Evolutionary conservation across 37 sponge, comb jelly and placozoan genomes (phyloP).

Genomic region (Corticium candelabrum): DNA sequence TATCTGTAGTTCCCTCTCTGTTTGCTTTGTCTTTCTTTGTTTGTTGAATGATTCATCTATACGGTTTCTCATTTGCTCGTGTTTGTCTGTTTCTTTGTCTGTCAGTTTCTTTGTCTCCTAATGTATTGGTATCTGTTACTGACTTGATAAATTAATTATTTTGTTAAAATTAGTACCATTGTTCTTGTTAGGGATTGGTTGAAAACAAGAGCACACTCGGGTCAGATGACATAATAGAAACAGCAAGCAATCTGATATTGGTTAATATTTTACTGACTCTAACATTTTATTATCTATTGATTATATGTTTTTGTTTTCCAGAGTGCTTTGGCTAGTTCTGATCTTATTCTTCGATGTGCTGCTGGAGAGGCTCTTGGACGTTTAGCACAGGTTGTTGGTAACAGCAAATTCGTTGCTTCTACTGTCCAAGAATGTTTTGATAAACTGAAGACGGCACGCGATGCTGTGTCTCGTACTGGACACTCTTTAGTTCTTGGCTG

Average conservation of each 20-base stretch:
- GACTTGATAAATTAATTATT: neutral
- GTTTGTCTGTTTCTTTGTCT: too few relatives aligned
- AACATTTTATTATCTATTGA: neutral
- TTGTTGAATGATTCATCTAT: too few relatives aligned
- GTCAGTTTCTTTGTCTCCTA: too few relatives aligned
- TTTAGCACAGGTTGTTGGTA: slow-evolving; percentile 66
- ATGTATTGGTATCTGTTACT: neutral
- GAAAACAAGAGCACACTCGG: slow-evolving; percentile 15
- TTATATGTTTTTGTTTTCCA: slow-evolving; percentile 8
- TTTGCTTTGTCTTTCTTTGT: too few relatives aligned
- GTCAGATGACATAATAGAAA: neutral
- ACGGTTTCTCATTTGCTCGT: too few relatives aligned
- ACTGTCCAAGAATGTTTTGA: slow-evolving; percentile 77
- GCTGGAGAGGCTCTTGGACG: slow-evolving; percentile 88
- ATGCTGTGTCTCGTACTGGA: slow-evolving; percentile 61
- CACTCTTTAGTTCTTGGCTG: slow-evolving; percentile 87
- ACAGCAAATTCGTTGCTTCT: slow-evolving; percentile 59
- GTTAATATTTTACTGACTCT: neutral
- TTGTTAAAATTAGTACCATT: neutral
- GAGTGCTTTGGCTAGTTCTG: slow-evolving; percentile 70
- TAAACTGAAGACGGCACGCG: slow-evolving; percentile 38
- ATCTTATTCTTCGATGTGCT: slow-evolving; percentile 78
- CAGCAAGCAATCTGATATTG: neutral
- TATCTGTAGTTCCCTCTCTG: too few relatives aligned
- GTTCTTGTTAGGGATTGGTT: neutral